Evolutionary conservation across 2,797 vertebrate species (phyloP).

Genomic region (Chiropotes sagulatus): DNA sequence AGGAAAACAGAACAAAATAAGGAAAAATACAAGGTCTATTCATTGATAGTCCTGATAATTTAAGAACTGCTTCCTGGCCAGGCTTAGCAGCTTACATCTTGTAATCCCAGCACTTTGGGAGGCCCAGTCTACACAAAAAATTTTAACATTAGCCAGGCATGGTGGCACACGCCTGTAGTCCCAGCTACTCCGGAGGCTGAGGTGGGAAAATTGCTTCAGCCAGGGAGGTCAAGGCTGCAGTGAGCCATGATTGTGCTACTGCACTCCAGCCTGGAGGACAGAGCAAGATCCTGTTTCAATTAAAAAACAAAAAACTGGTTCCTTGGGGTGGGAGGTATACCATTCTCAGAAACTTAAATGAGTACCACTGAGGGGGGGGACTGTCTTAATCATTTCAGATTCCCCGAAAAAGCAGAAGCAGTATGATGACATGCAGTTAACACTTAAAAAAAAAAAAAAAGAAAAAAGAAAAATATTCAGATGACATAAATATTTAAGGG

Average conservation of each 20-base stretch:
- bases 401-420: neutral
- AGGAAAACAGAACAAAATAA: neutral
- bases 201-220: neutral
- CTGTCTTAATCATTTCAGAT: neutral
- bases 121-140: neutral
- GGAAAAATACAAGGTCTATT: neutral
- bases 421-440: neutral
- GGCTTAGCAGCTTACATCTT: neutral
- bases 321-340: neutral
- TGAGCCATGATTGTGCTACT: neutral
- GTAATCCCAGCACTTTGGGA: neutral
- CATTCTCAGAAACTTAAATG: conserved; percentile 1
- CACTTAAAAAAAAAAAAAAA: neutral
- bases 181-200: neutral
- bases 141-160: neutral
- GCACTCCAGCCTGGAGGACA: neutral
- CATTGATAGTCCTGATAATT: neutral
- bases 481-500: neutral
- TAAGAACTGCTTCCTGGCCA: neutral
- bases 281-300: neutral
- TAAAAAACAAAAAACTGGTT: neutral
- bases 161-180: neutral
- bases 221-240: neutral
- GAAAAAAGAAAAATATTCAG: neutral
- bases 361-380: neutral